Evolutionary conservation across 2,113 vertebrate species (phyloP), one percentile per base, ranked within the genome.

Genomic region (Sphaerodactylus townsendi): DNA sequence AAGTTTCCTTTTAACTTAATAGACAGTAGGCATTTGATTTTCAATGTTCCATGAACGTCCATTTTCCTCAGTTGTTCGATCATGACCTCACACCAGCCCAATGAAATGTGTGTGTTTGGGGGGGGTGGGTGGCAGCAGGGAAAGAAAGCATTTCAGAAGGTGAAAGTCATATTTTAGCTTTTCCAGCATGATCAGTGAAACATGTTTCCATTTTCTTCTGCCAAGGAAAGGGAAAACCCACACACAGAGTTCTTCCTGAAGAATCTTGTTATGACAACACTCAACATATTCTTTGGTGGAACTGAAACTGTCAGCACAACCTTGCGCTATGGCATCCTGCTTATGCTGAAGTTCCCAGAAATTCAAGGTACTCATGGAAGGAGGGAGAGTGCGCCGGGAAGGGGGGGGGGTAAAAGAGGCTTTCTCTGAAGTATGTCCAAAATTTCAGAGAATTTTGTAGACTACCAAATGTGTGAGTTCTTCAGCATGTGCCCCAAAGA

Each of bases 241-340:
- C 25, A 35, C 5, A 86, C 90, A 0, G 89, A 90, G 71, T 93
- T 89, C 66, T 79, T 64, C 65, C 28, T 84, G 8, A 85, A 64
- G 66, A 92, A 93, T 33, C 28, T 92, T 2, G 10, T 87, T 0
- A 1, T 83, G 68, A 87, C 92, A 0, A 72, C 80, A 0, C 17
- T 90, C 4, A 88, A 75, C 14, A n/a, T 93, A 30, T 93, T 89
- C 23, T 73, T 93, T 25, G 92, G 77, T 10, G 92, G 92, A 1
- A 93, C 92, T 0, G 92, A 93, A 39, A 93, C 92, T 0, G 84
- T 91, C 62, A 92, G 92, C 74, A 86, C 88, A 4, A 93, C 92
- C 1, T 50, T 93, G 64, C 79, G 89, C 8, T 87, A 90, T 10
- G 89, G 87, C 7, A 68, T 93, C 59, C 87, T 91, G 8, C 37